These are phyloP conservation scores for Pogona vitticeps DNA, from an alignment of 2,113 vertebrate species.

Conservation along the genomic window DNA sequence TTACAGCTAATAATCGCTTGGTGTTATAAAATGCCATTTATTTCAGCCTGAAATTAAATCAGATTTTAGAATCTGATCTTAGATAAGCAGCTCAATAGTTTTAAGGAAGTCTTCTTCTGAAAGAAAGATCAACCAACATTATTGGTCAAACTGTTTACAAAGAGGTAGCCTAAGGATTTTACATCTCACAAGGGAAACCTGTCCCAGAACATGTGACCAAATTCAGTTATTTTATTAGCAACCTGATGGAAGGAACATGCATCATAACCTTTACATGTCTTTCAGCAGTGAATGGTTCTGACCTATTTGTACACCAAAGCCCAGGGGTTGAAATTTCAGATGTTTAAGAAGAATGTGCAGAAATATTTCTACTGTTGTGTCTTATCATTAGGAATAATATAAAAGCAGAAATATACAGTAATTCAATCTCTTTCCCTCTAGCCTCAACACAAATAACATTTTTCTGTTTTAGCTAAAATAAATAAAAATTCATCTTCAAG, in stretches of 20 bases:
- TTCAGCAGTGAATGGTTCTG: conserved; percentile 33
- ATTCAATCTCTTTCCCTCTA: conserved; percentile 49
- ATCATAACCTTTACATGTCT: conserved; percentile 37
- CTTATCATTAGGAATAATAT: conserved; percentile 48
- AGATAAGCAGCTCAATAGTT: conserved; percentile 21
- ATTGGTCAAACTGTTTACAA: not conserved
- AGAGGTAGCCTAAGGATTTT: not conserved
- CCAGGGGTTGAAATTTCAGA: conserved; percentile 49
- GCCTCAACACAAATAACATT: conserved; percentile 40
- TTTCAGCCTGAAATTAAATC: conserved; percentile 26
- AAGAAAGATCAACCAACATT: conserved; percentile 19
- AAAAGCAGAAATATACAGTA: conserved; percentile 51
- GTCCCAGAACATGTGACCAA: not conserved
- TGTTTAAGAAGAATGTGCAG: conserved; percentile 53
- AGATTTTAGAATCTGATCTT: not conserved
- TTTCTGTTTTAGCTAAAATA: conserved; percentile 56
- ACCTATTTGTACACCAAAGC: conserved; percentile 29
- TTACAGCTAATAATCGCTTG: not conserved
- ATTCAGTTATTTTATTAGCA: conserved; percentile 5
- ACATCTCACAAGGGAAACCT: not conserved
- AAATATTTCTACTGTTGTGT: conserved; percentile 56
- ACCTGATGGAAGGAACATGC: conserved; percentile 3
- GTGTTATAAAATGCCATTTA: not conserved
- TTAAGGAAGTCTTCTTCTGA: conserved; percentile 28
- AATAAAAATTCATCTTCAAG: conserved; percentile 64